A percentile compares a stretch with the other conserved stretches of the same genome.
phyloP scores from a whole-genome alignment of 2,888 invertebrate genomes.

The Campaea margaritaria region DNA sequence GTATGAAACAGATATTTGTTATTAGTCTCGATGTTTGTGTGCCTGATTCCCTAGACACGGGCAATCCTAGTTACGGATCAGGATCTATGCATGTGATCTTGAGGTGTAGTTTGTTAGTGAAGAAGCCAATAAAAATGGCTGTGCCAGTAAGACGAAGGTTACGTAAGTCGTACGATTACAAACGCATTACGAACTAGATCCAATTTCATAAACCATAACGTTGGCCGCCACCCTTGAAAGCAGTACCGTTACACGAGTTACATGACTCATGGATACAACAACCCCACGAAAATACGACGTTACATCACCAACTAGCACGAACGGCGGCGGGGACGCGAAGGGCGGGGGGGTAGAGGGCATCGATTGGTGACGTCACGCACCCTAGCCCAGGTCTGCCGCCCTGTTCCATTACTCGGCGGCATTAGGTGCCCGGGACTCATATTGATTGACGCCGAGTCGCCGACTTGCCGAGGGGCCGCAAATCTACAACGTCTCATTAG shows the following conservation, averaged over 20 bases:
- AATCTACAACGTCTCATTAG: conserved; percentile 23
- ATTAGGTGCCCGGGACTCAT: conserved; percentile 27
- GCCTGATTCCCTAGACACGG: no score
- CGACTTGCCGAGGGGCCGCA: conserved; percentile 10
- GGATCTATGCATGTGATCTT: no score
- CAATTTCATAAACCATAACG: conserved; percentile 22
- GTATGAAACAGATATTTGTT: no score
- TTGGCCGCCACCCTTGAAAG: conserved; percentile 45
- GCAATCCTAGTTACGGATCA: no score
- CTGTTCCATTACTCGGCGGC: conserved; percentile 32
- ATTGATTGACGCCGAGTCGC: conserved; percentile 31
- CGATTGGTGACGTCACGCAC: conserved; percentile 63
- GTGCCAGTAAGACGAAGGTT: background rate
- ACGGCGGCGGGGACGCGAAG: conserved; percentile 19
- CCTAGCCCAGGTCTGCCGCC: conserved; percentile 43
- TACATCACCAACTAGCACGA: conserved; percentile 56
- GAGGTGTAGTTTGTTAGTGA: no score
- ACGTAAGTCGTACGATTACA: background rate
- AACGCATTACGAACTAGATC: conserved; percentile 8
- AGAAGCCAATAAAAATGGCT: background rate
- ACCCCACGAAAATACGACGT: conserved; percentile 51
- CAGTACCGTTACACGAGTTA: conserved; percentile 41
- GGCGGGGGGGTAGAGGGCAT: conserved; percentile 50
- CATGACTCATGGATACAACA: conserved; percentile 47
- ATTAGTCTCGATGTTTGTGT: no score